Evolutionary conservation across 2,888 invertebrate species (phyloP).

Genomic region (Morpho deidamia): DNA sequence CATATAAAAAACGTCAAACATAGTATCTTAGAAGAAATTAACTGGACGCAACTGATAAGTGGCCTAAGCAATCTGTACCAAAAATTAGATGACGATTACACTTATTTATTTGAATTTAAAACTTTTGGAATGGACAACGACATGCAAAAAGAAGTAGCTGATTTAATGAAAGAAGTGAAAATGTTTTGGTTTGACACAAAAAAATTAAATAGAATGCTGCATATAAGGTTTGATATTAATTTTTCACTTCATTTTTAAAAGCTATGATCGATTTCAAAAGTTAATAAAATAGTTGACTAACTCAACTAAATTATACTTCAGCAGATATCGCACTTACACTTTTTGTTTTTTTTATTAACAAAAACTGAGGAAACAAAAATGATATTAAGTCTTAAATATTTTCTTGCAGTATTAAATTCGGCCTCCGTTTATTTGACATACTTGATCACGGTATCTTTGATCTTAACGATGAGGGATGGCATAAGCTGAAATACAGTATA

Average conservation of each 20-base stretch:
- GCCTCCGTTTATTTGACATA: conserved; percentile 51
- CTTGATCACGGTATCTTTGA: conserved; percentile 53
- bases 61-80: conserved; percentile 49
- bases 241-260: not conserved
- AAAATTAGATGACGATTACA: conserved; percentile 48
- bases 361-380: not conserved
- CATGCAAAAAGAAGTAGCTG: conserved; percentile 27
- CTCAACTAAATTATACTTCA: too few relatives aligned
- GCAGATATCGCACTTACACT: too few relatives aligned
- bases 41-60: conserved; percentile 57
- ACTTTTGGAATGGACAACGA: conserved; percentile 46
- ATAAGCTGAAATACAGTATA: conserved; percentile 44
- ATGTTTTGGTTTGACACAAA: conserved; percentile 51
- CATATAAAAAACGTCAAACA: conserved; percentile 37
- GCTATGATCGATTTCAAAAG: too few relatives aligned
- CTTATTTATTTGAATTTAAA: conserved; percentile 56
- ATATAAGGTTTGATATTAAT: conserved; percentile 41
- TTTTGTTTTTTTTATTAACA: too few relatives aligned
- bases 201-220: conserved; percentile 44
- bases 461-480: conserved; percentile 45
- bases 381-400: not conserved
- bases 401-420: conserved; percentile 49
- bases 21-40: conserved; percentile 34
- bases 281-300: too few relatives aligned
- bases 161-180: conserved; percentile 37